Conservation (phyloP, 2,113 vertebrate genomes). For the Apteryx mantelli region DNA sequence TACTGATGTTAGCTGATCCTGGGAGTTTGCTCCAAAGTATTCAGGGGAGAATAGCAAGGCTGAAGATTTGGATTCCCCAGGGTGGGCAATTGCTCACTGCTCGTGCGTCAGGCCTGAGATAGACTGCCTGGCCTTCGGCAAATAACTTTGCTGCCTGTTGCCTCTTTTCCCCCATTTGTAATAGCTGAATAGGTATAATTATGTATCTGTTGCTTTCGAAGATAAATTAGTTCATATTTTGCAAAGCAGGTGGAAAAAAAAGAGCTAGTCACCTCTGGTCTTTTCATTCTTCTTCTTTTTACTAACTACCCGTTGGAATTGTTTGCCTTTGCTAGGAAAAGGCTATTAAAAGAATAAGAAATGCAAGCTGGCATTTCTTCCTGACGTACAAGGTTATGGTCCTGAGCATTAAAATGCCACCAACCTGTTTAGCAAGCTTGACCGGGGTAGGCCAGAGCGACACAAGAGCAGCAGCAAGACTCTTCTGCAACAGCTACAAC, state of each 20-base stretch:
- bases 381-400: not conserved
- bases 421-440: not conserved
- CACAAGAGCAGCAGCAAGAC: not conserved
- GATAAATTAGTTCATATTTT: slow-evolving; percentile 51
- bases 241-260: not conserved
- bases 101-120: not conserved
- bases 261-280: not conserved
- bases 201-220: slow-evolving; percentile 28
- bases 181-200: slow-evolving; percentile 23
- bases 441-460: not conserved
- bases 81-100: not conserved
- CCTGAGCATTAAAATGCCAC: not conserved
- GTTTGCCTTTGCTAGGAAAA: not conserved
- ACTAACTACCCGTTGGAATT: not conserved
- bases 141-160: slow-evolving; percentile 36
- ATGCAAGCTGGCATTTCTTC: not conserved
- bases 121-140: slow-evolving; percentile 16
- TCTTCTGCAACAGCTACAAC: not conserved
- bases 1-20: not conserved
- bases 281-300: not conserved
- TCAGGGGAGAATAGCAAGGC: not conserved
- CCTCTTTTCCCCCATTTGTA: slow-evolving; percentile 30
- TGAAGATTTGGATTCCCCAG: not conserved
- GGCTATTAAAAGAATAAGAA: not conserved
- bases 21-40: not conserved